phyloP scores from a whole-genome alignment of 92 coral and sea anemone species.

The Virgularia gustaviana region DNA sequence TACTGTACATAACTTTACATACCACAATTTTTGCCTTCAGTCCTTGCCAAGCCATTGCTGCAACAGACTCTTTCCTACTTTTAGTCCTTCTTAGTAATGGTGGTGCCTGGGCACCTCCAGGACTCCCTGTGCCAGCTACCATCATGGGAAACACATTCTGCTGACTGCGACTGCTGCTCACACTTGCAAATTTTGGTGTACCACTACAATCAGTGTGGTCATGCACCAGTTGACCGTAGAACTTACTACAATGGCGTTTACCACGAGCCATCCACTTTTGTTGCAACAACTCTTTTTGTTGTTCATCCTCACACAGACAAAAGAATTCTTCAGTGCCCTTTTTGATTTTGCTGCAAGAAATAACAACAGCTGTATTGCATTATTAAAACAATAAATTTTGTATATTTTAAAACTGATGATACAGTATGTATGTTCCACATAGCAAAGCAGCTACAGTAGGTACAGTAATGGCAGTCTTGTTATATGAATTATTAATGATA shows the following conservation, averaged over 20 bases:
- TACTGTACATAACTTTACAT: constrained; percentile 37
- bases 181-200: constrained; percentile 37
- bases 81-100: constrained; percentile 60
- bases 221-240: constrained; percentile 72
- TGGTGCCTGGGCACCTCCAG: constrained; percentile 23
- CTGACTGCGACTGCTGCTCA: constrained; percentile 60
- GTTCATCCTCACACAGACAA: constrained; percentile 85
- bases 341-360: constrained; percentile 69
- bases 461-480: too few relatives aligned
- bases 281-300: constrained; percentile 60
- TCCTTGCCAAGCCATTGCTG: constrained; percentile 90
- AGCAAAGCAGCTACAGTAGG: too few relatives aligned
- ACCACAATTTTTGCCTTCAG: constrained; percentile 59
- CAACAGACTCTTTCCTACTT: constrained; percentile 92
- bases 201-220: constrained; percentile 60
- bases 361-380: too few relatives aligned
- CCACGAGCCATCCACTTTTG: constrained; percentile 83
- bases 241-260: constrained; percentile 75
- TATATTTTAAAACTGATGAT: too few relatives aligned
- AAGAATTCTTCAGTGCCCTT: constrained; percentile 90
- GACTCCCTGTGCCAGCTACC: constrained; percentile 17
- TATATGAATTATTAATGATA: too few relatives aligned
- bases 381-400: background rate
- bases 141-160: constrained; percentile 48
- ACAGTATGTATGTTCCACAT: too few relatives aligned